Percentiles rank a stretch among this genome's conserved stretches.
These are phyloP conservation scores for Cepaea hortensis DNA, from an alignment of 2,888 invertebrate species.

Conservation along the genomic window DNA sequence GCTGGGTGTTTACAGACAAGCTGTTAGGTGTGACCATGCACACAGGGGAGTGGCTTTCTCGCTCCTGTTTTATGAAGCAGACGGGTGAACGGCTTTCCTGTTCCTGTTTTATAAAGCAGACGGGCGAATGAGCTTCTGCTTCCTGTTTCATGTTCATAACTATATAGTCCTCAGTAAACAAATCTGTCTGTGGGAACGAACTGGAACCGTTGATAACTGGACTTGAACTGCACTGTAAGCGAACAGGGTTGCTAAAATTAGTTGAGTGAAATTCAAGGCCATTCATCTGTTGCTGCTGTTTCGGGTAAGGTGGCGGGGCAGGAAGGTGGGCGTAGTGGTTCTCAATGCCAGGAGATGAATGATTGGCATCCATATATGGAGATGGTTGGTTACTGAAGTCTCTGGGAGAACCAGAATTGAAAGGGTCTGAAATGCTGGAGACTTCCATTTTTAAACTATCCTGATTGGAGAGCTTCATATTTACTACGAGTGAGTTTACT, in stretches of 20 bases:
- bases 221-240: slow-evolving; percentile 29
- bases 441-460: slow-evolving; percentile 44
- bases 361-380: slow-evolving; percentile 37
- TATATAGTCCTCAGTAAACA: slow-evolving; percentile 24
- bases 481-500: slow-evolving; percentile 71
- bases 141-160: slow-evolving; percentile 29
- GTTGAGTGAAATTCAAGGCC: slow-evolving; percentile 20
- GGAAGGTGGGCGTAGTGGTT: slow-evolving; percentile 72
- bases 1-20: slow-evolving; percentile 49
- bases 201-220: slow-evolving; percentile 26
- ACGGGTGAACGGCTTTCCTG: too few relatives aligned
- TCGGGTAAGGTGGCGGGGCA: slow-evolving; percentile 76
- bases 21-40: slow-evolving; percentile 35
- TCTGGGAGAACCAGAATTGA: slow-evolving; percentile 27
- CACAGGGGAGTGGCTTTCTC: neutral
- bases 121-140: slow-evolving; percentile 9
- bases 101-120: slow-evolving; percentile 1
- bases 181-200: slow-evolving; percentile 32
- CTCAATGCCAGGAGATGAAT: slow-evolving; percentile 31
- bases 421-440: slow-evolving; percentile 33
- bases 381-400: slow-evolving; percentile 37
- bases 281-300: slow-evolving; percentile 53
- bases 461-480: slow-evolving; percentile 66
- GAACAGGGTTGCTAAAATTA: slow-evolving; percentile 16
- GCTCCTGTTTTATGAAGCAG: slow-evolving; percentile 22